Conservation (phyloP, 1,140 invertebrate species). For the Hylaeus anthracinus region DNA sequence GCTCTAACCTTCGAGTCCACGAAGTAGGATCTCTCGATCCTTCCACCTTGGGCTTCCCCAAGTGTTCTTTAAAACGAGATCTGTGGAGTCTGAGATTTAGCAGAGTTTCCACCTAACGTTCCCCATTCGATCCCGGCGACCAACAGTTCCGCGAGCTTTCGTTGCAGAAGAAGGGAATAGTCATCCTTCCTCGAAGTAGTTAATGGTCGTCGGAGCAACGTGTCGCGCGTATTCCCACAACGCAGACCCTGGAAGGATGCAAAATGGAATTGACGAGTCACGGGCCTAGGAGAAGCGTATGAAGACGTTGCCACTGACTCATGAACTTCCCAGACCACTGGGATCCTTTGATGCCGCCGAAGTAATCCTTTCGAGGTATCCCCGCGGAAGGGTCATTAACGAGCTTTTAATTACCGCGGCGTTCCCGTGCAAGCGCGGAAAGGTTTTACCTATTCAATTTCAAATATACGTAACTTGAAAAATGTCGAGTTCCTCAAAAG, state of each 20-base stretch:
- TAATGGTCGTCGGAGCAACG: constrained; percentile 22
- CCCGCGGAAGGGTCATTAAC: neutral
- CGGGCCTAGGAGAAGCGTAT: constrained; percentile 9
- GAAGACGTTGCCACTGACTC: constrained; percentile 28
- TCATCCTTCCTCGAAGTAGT: neutral
- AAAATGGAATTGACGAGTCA: constrained; percentile 41
- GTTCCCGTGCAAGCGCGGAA: too few species aligned
- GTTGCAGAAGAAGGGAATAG: too few species aligned
- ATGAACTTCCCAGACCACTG: constrained; percentile 6
- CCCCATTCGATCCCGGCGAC: too few species aligned
- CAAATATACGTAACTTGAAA: too few species aligned
- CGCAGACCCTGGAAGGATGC: constrained; percentile 22
- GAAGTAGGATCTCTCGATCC: too few species aligned
- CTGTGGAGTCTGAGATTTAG: too few species aligned
- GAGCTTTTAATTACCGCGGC: constrained; percentile 8
- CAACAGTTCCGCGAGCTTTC: too few species aligned
- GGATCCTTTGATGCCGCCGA: constrained; percentile 34
- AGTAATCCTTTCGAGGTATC: neutral
- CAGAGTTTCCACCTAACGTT: too few species aligned
- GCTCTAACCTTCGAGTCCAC: neutral
- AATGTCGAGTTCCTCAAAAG: too few species aligned
- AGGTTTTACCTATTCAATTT: too few species aligned
- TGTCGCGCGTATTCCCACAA: constrained; percentile 25
- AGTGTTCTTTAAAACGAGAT: too few species aligned
- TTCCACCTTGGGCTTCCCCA: too few species aligned